These are phyloP conservation scores for Tenodera sinensis DNA, from an alignment of 2,888 invertebrate genomes.

Conservation along the genomic window DNA sequence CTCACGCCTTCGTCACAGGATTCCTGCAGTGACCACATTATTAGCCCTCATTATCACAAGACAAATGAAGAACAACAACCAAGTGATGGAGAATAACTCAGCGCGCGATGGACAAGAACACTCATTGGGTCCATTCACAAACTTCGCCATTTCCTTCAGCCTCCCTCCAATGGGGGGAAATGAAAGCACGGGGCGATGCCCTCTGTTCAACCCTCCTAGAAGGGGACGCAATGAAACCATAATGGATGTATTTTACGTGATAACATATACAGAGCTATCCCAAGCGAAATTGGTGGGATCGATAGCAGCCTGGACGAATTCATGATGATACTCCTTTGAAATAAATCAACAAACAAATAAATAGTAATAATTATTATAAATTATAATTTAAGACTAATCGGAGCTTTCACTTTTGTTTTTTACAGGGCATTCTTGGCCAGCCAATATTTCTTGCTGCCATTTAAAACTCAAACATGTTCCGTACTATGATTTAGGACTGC, in stretches of 20 bases:
- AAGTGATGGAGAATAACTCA: constrained; percentile 42
- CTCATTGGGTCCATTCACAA: background rate
- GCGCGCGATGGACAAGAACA: constrained; percentile 33
- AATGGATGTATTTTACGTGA: background rate
- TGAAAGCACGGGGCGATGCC: constrained; percentile 40
- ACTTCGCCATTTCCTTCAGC: background rate
- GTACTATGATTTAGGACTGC: too few species aligned
- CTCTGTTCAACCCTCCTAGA: constrained; percentile 26
- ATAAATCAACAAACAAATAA: too few species aligned
- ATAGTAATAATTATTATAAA: too few species aligned
- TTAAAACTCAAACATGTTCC: too few species aligned
- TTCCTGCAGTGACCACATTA: background rate
- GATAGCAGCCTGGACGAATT: background rate
- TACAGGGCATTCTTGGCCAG: too few species aligned
- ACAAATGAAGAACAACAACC: constrained; percentile 37
- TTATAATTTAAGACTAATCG: too few species aligned
- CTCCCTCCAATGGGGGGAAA: too few species aligned
- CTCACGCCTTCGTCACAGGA: background rate
- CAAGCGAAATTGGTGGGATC: background rate
- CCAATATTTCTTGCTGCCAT: too few species aligned
- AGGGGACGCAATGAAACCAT: background rate
- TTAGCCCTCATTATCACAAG: constrained; percentile 16
- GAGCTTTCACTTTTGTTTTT: too few species aligned
- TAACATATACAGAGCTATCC: background rate
- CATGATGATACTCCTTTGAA: background rate